Percentiles rank a stretch among this genome's conserved stretches.
Evolutionary conservation across 2,888 invertebrate species (phyloP).

Genomic region (Andrena camellia): DNA sequence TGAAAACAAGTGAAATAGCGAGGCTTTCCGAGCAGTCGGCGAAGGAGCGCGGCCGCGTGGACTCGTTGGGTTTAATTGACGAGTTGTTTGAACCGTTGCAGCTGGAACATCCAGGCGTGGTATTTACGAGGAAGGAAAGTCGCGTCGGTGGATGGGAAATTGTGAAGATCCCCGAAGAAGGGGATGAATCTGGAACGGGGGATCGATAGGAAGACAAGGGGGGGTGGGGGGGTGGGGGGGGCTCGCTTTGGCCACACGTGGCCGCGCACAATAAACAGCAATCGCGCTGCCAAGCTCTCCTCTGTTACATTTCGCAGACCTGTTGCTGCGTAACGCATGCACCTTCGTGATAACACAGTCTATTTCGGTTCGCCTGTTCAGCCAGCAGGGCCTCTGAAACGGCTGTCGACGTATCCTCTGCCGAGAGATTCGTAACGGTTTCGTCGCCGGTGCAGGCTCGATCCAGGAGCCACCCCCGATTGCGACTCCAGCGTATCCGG

Average conservation of each 20-base stretch:
- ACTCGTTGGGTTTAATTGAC: too few species aligned
- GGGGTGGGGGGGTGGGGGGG: not conserved
- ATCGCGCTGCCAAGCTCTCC: not conserved
- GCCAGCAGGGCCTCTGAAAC: conserved; percentile 24
- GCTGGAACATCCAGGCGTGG: too few species aligned
- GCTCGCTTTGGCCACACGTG: not conserved
- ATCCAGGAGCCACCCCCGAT: not conserved
- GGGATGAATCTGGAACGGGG: too few species aligned
- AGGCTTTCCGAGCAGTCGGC: not conserved
- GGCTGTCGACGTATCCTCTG: not conserved
- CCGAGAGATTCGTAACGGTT: not conserved
- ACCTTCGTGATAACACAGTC: conserved; percentile 66
- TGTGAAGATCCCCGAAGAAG: too few species aligned
- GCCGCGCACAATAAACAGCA: conserved; percentile 28
- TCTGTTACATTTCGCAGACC: conserved; percentile 70
- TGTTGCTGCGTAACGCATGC: conserved; percentile 63
- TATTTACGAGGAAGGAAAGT: too few species aligned
- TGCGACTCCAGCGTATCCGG: too few species aligned
- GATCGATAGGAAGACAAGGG: not conserved
- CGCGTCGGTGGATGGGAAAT: too few species aligned
- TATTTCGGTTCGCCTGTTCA: conserved; percentile 59
- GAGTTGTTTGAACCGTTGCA: too few species aligned
- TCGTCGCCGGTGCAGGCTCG: not conserved
- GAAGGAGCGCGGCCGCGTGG: not conserved
- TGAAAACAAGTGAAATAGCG: conserved; percentile 3